Base-by-base conservation (phyloP, 2,888 invertebrate genomes). In the Minunthozetes semirufus region DNA sequence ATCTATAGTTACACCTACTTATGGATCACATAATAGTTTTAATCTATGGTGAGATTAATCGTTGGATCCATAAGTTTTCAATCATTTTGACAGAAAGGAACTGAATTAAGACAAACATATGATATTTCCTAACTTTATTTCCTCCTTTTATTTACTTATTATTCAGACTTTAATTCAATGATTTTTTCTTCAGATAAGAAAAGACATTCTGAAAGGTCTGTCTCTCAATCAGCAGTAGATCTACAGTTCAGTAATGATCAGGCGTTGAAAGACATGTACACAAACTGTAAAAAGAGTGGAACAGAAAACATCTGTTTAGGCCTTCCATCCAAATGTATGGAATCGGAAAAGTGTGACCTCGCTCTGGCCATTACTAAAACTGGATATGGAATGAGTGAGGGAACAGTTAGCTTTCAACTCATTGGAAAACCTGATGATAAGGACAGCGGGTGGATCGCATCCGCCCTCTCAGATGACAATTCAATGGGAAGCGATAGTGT, bases 401-500 rank as follows among this genome's bases (percentile, higher is more conserved):
- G 63, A 15, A 63, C 63, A 9, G 63, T 63, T 63, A 13, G 38
- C 17, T 63, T 63, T 5, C 33, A 63, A 19, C 9, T 63, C 9
- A 63, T 63, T 1, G 63, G 63, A 33, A 29, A 63, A 33, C 22
- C 56, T 56, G 25, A 56, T 11, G 22, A 56, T 25, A 27, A 27
- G 15, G 22, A 19, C 17, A 63, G 38, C 13, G 63, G 63, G 4
- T 63, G 63, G 63, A 63, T 63, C 1, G 63, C 92, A 0, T 86
- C 92, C 15, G 94, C 89, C 0, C 83, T 94, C 4, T 93, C 93
- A 6, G 83, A 85, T 42, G 93, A 93, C 80, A 85, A 84, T 53
- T 87, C 87, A 81, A 94, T 94, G 94, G 93, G 93, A 22, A 89
- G 89, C 38, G 93, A 93, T 82, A 89, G 90, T 77, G 90, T 92